Evolutionary conservation across 2,888 invertebrate genomes (phyloP), one percentile per base, ranked within the genome.

Genomic region (Xestobium rufovillosum): DNA sequence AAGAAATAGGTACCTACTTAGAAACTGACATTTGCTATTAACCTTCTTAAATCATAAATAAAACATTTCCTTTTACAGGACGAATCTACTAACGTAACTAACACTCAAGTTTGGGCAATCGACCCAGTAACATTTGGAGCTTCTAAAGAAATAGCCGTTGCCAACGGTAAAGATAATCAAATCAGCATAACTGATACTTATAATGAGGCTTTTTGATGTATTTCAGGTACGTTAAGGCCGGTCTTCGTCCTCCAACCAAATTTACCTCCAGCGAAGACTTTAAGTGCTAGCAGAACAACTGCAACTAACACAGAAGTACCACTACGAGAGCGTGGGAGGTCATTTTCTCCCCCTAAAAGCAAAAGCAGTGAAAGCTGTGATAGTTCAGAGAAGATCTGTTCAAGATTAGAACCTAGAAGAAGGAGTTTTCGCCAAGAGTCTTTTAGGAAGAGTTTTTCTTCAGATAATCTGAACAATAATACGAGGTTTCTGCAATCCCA

Each of bases 401-500:
- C n/a, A n/a, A n/a, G n/a, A n/a, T n/a, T n/a, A n/a, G n/a, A n/a
- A n/a, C n/a, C n/a, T n/a, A n/a, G n/a, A n/a, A 6, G 23, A 19
- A 6, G 23, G 6, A 19, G 23, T n/a, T 23, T 19, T 6, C 4
- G 16, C n/a, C 42, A 43, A 14, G 49, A 59, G n/a, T 43, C 46
- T 10, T 57, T 63, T 34, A 49, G 55, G 12, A 65, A 64, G 41
- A 64, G 63, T 42, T 60, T 58, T 39, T 64, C 63, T 8, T 59
- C 62, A 2, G 65, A 65, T 39, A 60, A 62, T 26, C 44, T 62
- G 2, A 56, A 55, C 17, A 44, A 41, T 23, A 34, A 30, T 15
- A n/a, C 34, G 13, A 41, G 47, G 3, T 50, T 53, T 9, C 49
- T 48, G 9, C 47, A 52, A 33, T 52, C 54, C 4, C 49, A 47